Evolutionary conservation across 2,888 invertebrate genomes (phyloP).

Genomic region (Erannis defoliaria): DNA sequence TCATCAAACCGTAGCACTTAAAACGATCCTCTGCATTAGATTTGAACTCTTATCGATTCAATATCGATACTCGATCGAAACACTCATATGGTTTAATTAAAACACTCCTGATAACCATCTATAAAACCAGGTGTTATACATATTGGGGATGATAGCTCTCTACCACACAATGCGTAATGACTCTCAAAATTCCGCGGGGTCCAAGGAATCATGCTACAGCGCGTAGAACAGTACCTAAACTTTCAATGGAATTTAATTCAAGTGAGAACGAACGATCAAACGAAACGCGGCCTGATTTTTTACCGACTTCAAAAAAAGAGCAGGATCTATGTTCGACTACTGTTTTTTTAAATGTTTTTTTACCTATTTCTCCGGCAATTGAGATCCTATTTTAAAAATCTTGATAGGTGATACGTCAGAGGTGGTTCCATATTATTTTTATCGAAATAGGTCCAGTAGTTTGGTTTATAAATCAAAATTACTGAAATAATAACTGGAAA

Average conservation of each 20-base stretch:
- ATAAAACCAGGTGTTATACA: slow-evolving; percentile 72
- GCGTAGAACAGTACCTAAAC: slow-evolving; percentile 8
- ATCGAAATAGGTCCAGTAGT: too few species aligned
- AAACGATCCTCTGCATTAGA: slow-evolving; percentile 27
- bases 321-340: too few species aligned
- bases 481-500: too few species aligned
- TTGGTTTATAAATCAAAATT: too few species aligned
- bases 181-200: slow-evolving; percentile 65
- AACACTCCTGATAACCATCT: slow-evolving; percentile 73
- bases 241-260: too few species aligned
- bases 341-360: too few species aligned
- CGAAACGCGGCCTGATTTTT: too few species aligned
- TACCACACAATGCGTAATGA: slow-evolving; percentile 77
- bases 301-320: background rate
- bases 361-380: too few species aligned
- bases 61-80: slow-evolving; percentile 44
- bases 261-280: too few species aligned
- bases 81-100: slow-evolving; percentile 66
- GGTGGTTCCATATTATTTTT: too few species aligned
- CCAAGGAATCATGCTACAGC: slow-evolving; percentile 13
- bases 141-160: slow-evolving; percentile 66
- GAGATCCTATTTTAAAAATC: too few species aligned
- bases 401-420: too few species aligned
- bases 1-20: slow-evolving; percentile 31
- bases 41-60: slow-evolving; percentile 39